These are phyloP conservation scores for Otolemur garnettii DNA, from an alignment of 2,113 vertebrate genomes.

Conservation along the genomic window DNA sequence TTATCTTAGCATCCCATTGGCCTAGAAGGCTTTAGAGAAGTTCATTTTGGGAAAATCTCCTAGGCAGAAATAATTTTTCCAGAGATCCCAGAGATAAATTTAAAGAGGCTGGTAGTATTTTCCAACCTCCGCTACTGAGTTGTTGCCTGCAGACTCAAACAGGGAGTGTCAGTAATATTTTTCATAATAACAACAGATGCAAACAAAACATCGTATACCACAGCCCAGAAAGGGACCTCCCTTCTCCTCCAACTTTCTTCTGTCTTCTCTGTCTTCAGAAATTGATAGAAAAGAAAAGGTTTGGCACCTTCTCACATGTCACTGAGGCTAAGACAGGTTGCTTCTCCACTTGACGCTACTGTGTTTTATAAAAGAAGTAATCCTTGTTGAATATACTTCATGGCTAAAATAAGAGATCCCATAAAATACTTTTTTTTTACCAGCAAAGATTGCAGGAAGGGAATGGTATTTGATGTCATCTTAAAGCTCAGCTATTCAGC, in stretches of 20 bases:
- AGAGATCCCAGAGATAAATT: neutral
- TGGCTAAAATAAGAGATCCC: neutral
- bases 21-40: neutral
- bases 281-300: neutral
- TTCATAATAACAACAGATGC: neutral
- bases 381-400: neutral
- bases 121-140: neutral
- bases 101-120: too few relatives aligned
- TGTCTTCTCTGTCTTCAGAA: conserved; percentile 14
- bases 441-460: neutral
- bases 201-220: neutral
- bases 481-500: accelerated
- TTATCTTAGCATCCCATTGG: neutral
- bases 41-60: neutral
- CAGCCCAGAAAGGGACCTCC: neutral
- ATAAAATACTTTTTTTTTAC: neutral
- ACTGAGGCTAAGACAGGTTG: neutral
- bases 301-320: neutral
- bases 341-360: neutral
- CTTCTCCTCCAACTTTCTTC: neutral
- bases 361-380: neutral
- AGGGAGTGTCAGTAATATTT: neutral
- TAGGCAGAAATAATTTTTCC: neutral
- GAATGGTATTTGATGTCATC: neutral
- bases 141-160: neutral